Evolutionary conservation across 2,888 invertebrate species (phyloP).

Genomic region (Brachyptera risi): DNA sequence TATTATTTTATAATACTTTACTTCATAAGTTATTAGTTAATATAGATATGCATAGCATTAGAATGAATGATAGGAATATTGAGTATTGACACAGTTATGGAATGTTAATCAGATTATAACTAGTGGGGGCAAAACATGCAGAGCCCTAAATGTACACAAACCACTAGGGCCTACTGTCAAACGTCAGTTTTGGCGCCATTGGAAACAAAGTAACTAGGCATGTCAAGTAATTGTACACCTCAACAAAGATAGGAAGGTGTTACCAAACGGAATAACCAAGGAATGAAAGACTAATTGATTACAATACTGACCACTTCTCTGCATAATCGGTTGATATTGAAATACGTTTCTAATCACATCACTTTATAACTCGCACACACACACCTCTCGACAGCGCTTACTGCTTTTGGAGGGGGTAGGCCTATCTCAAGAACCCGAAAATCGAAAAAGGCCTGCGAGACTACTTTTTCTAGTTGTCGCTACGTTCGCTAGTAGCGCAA

Average conservation of each 20-base stretch:
- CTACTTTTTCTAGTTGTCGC: background rate
- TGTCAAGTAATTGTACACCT: background rate
- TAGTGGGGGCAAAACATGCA: too few relatives aligned
- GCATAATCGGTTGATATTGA: constrained; percentile 9
- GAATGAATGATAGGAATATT: too few relatives aligned
- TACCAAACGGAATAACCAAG: too few relatives aligned
- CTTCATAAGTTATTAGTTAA: too few relatives aligned
- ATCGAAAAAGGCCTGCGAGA: constrained; percentile 7
- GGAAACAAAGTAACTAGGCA: background rate
- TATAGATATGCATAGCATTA: too few relatives aligned
- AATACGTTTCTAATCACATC: background rate
- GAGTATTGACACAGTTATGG: too few relatives aligned
- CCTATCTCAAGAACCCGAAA: background rate
- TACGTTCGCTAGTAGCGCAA: background rate
- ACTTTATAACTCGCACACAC: background rate
- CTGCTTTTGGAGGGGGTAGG: too few relatives aligned
- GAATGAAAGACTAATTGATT: background rate
- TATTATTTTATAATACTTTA: too few relatives aligned
- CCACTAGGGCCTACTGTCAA: too few relatives aligned
- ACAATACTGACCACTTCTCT: constrained; percentile 26
- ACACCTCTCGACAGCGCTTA: background rate
- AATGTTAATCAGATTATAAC: too few relatives aligned
- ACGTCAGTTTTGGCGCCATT: constrained; percentile 20
- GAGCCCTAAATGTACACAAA: too few relatives aligned
- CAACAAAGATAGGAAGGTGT: too few relatives aligned